Percentiles rank a stretch among this genome's conserved stretches.
Conservation (phyloP, 1,140 invertebrate species). For the Bombus confusus region DNA sequence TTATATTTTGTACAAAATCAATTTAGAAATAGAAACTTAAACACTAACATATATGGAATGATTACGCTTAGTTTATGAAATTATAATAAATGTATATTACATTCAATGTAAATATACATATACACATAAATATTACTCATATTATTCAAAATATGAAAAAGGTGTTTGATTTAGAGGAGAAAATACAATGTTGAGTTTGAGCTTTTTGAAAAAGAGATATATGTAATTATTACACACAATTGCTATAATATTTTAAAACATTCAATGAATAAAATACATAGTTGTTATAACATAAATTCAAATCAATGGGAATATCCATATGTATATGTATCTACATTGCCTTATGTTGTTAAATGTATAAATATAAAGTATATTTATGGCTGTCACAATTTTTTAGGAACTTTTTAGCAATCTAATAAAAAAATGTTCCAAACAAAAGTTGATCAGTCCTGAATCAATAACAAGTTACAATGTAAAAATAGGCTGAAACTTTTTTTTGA, state of each 20-base stretch:
- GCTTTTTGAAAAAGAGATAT: not conserved
- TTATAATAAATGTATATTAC: slow-evolving; percentile 30
- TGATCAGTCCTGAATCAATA: too few species aligned
- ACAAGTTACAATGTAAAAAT: too few species aligned
- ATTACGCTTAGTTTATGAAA: slow-evolving; percentile 19
- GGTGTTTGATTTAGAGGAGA: not conserved
- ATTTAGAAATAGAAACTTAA: slow-evolving; percentile 21
- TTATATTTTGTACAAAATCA: slow-evolving; percentile 21
- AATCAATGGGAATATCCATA: not conserved
- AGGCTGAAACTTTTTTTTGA: too few species aligned
- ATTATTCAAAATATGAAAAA: not conserved
- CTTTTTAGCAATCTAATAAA: too few species aligned
- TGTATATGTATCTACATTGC: not conserved
- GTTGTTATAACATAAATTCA: not conserved
- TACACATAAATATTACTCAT: not conserved
- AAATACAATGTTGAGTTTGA: not conserved
- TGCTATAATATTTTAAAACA: too few species aligned
- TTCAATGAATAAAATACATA: not conserved
- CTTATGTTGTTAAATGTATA: not conserved
- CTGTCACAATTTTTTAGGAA: too few species aligned
- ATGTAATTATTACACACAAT: not conserved
- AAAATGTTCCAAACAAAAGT: too few species aligned
- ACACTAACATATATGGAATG: not conserved
- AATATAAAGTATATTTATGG: too few species aligned
- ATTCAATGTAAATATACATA: not conserved